Conservation (phyloP, 2,888 invertebrate species). For the Silvanus unidentatus region DNA sequence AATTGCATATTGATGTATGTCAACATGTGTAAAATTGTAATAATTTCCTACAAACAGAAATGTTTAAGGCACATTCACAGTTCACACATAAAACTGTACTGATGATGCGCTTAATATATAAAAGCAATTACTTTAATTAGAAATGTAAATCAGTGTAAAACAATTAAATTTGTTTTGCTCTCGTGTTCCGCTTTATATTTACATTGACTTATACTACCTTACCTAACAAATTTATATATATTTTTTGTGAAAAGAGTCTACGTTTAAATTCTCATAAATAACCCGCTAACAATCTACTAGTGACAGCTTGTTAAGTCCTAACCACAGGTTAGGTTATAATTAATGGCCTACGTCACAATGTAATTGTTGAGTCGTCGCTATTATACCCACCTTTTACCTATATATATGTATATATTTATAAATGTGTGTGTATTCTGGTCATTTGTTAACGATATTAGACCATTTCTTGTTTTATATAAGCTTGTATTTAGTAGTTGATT, state of each 20-base stretch:
- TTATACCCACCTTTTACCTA: slow-evolving; percentile 40
- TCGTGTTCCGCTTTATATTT: slow-evolving; percentile 19
- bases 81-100: no score
- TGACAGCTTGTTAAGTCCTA: slow-evolving; percentile 51
- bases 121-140: no score
- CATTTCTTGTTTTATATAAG: slow-evolving; percentile 41
- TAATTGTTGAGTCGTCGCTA: slow-evolving; percentile 49
- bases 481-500: slow-evolving; percentile 11
- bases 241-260: slow-evolving; percentile 25
- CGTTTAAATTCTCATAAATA: slow-evolving; percentile 51
- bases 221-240: no score
- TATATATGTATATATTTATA: not conserved
- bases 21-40: no score
- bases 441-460: slow-evolving; percentile 44
- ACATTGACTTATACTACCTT: slow-evolving; percentile 29
- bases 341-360: slow-evolving; percentile 49
- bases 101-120: no score
- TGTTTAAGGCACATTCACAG: no score
- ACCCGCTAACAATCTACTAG: slow-evolving; percentile 49
- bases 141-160: no score
- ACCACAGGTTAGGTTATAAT: slow-evolving; percentile 52
- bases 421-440: slow-evolving; percentile 33
- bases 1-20: no score
- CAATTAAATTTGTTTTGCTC: not conserved
- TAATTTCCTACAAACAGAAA: no score